Percentiles rank a stretch among this genome's conserved stretches.
phyloP scores from a whole-genome alignment of 2,888 invertebrate species.

The Euplagia quadripunctaria region DNA sequence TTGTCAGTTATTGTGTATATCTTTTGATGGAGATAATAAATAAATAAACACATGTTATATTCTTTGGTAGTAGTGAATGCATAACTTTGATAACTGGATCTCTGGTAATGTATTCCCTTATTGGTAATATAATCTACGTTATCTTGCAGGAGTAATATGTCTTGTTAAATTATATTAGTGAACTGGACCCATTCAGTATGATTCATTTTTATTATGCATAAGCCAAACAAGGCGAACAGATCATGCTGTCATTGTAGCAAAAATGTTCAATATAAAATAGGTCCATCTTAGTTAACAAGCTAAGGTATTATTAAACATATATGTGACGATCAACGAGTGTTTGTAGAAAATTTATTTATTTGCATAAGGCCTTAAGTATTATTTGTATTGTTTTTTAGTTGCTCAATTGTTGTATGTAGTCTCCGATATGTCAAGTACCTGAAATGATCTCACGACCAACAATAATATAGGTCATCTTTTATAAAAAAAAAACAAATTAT shows the following conservation, averaged over 20 bases:
- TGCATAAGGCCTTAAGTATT: not conserved
- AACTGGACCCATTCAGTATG: not conserved
- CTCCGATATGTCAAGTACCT: constrained; percentile 2
- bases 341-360: not conserved
- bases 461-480: not conserved
- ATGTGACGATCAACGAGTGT: not conserved
- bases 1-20: too few species aligned
- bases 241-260: not conserved
- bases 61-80: not conserved
- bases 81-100: not conserved
- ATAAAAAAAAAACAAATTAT: not conserved
- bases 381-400: not conserved
- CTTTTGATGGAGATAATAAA: too few species aligned
- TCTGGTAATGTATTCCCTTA: not conserved
- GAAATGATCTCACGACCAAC: constrained; percentile 3
- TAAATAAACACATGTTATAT: not conserved
- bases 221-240: not conserved
- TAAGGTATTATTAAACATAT: too few species aligned
- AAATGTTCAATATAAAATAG: not conserved
- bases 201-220: not conserved
- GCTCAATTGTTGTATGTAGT: not conserved
- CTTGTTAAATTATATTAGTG: not conserved
- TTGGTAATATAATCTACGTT: not conserved
- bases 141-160: not conserved
- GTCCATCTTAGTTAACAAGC: not conserved